Evolutionary conservation across 2,888 invertebrate genomes (phyloP).

Genomic region (Cremastinae sp.): DNA sequence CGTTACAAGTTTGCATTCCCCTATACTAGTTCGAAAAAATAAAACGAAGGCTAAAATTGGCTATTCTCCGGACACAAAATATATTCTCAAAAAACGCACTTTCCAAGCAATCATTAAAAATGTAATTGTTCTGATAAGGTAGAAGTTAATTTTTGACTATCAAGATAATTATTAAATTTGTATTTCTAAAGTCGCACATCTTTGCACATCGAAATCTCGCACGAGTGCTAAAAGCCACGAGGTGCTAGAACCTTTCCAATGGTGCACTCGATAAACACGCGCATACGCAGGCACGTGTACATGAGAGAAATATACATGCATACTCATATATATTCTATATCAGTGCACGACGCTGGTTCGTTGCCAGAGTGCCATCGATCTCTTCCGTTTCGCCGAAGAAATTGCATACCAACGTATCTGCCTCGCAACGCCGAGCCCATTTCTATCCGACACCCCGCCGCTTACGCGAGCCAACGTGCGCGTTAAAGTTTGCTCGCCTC

Average conservation of each 20-base stretch:
- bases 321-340: not conserved
- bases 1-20: no score
- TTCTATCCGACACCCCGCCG: conserved; percentile 36
- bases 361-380: conserved; percentile 71
- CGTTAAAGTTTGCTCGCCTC: conserved; percentile 55
- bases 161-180: no score
- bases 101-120: no score
- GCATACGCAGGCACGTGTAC: not conserved
- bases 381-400: conserved; percentile 64
- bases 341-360: conserved; percentile 59
- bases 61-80: no score
- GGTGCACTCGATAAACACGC: conserved; percentile 7
- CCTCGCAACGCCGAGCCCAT: conserved; percentile 23
- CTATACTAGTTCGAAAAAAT: no score
- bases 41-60: no score
- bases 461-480: conserved; percentile 46
- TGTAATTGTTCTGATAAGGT: no score
- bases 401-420: conserved; percentile 62
- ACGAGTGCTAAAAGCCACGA: conserved; percentile 62
- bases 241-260: conserved; percentile 40
- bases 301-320: not conserved
- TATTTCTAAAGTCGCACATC: no score
- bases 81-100: no score
- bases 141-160: no score
- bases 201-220: conserved; percentile 56